Percentiles rank a stretch among this genome's conserved stretches.
phyloP scores from a whole-genome alignment of 2,888 invertebrate species.

The Leucophora obtusa region DNA sequence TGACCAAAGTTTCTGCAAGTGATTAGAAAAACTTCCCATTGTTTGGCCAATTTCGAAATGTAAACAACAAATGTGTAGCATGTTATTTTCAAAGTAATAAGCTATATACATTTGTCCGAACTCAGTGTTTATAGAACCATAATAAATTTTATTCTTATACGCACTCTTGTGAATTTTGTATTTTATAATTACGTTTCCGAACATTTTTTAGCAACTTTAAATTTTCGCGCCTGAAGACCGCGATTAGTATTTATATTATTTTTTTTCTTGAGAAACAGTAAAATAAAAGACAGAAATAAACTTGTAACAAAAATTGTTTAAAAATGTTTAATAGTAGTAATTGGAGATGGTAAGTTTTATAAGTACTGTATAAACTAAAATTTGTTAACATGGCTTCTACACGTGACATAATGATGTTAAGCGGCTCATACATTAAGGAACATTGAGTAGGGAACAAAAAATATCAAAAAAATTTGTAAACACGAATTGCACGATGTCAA shows the following conservation, averaged over 20 bases:
- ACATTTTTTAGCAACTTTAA: too few species aligned
- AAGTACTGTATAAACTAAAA: constrained; percentile 2
- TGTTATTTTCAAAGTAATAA: constrained; percentile 6
- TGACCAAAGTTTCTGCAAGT: constrained; percentile 48
- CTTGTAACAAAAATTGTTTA: too few species aligned
- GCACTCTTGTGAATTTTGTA: not conserved
- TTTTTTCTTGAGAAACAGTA: too few species aligned
- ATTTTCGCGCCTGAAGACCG: too few species aligned
- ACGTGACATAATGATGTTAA: too few species aligned
- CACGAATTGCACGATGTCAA: too few species aligned
- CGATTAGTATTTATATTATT: too few species aligned
- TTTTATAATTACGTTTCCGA: constrained; percentile 28
- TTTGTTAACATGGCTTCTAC: too few species aligned
- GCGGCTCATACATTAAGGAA: too few species aligned
- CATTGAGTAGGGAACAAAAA: too few species aligned
- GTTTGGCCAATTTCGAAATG: constrained; percentile 44
- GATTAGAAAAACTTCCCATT: constrained; percentile 21
- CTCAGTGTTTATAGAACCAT: constrained; percentile 34
- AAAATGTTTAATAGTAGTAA: not conserved
- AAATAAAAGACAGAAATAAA: too few species aligned
- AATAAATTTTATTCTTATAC: constrained; percentile 15
- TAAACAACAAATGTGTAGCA: constrained; percentile 42
- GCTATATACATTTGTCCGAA: constrained; percentile 39
- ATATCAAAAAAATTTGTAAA: too few species aligned
- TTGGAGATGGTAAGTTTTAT: not conserved